phyloP scores from a whole-genome alignment of 2,113 vertebrate genomes.

The Herpailurus yagouaroundi region DNA sequence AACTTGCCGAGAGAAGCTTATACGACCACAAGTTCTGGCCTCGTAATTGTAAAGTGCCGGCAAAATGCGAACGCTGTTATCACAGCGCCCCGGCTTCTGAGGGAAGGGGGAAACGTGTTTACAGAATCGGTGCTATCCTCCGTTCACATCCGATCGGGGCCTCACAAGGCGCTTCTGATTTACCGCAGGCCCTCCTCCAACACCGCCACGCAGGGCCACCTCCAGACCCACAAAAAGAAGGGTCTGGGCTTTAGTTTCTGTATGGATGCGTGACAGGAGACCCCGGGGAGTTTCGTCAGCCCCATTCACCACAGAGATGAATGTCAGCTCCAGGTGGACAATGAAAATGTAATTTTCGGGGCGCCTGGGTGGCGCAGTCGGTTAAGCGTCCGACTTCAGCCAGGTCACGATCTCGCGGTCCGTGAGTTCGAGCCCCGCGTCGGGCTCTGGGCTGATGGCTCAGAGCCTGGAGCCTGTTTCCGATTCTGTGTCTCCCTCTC shows the following conservation, averaged over 20 bases:
- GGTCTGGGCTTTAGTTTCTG: background rate
- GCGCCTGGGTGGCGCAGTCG: no score
- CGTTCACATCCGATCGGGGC: background rate
- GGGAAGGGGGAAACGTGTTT: background rate
- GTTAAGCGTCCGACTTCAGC: no score
- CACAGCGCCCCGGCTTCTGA: background rate
- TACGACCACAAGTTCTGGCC: background rate
- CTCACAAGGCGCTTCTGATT: background rate
- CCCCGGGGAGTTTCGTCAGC: background rate
- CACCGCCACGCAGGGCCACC: background rate
- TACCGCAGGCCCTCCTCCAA: background rate
- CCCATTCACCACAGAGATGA: background rate
- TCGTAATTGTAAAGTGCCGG: background rate
- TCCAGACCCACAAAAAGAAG: background rate
- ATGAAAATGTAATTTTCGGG: background rate
- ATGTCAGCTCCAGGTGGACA: background rate
- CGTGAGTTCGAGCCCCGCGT: no score
- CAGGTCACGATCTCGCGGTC: no score
- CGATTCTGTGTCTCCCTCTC: no score
- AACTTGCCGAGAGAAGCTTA: background rate
- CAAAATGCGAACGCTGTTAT: constrained; percentile 20
- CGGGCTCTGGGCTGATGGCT: no score
- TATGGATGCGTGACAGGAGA: background rate
- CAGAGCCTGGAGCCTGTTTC: no score
- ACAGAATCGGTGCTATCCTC: background rate